Percentiles rank a stretch among this genome's conserved stretches.
These are phyloP conservation scores for Xenus cinereus DNA, from an alignment of 2,113 vertebrate genomes.

Conservation along the genomic window DNA sequence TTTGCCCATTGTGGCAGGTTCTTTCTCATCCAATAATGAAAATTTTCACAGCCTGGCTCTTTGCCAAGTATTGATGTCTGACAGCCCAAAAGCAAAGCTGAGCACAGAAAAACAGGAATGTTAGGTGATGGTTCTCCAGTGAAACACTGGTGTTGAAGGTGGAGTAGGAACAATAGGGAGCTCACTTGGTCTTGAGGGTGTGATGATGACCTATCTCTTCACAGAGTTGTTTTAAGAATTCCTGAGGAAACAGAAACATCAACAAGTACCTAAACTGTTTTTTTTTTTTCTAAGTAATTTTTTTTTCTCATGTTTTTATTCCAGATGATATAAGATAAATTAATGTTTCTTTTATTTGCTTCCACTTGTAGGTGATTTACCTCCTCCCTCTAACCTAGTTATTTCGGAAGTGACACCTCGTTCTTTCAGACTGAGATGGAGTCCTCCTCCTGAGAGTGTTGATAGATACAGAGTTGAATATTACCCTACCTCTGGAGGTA, in stretches of 20 bases:
- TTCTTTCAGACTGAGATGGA: slow-evolving; percentile 91
- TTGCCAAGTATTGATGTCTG: background rate
- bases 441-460: slow-evolving; percentile 79
- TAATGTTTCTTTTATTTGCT: background rate
- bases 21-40: background rate
- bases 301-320: background rate
- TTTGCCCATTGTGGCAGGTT: background rate
- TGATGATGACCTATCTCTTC: background rate
- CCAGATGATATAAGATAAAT: background rate
- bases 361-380: slow-evolving; percentile 69
- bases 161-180: background rate
- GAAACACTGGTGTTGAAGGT: background rate
- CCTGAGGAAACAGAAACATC: background rate
- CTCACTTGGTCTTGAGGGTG: background rate
- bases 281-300: background rate
- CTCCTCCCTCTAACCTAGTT: slow-evolving; percentile 83
- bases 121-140: background rate
- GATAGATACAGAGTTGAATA: slow-evolving; percentile 90
- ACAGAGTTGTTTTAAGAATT: background rate
- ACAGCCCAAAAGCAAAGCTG: background rate
- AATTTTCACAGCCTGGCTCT: background rate
- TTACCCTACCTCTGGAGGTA: slow-evolving; percentile 77
- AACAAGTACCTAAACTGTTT: background rate
- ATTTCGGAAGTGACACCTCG: slow-evolving; percentile 88
- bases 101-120: background rate